Conservation (phyloP, 2,888 invertebrate species). For the Mythimna impura region DNA sequence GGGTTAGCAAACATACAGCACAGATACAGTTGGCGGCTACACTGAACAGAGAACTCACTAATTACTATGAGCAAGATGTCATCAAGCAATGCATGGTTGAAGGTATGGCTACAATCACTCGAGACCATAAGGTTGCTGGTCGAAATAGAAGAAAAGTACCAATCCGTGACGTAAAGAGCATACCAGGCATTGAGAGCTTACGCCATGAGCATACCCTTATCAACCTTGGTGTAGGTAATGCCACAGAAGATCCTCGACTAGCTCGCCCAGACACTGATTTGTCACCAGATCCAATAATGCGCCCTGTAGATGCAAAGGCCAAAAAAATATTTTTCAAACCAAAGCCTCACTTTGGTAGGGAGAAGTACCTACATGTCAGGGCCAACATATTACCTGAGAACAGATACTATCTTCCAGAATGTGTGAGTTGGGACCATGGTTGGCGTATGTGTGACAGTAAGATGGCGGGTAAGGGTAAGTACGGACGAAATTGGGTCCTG, state of each 20-base stretch:
- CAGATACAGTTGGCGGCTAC: slow-evolving; percentile 73
- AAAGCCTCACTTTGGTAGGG: slow-evolving; percentile 71
- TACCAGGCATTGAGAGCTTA: slow-evolving; percentile 70
- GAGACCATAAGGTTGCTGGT: slow-evolving; percentile 72
- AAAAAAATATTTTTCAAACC: slow-evolving; percentile 70
- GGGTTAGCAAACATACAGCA: slow-evolving; percentile 72
- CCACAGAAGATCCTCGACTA: slow-evolving; percentile 72
- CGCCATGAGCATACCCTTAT: slow-evolving; percentile 72
- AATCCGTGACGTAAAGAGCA: slow-evolving; percentile 68
- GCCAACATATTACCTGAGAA: slow-evolving; percentile 70
- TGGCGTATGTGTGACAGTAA: slow-evolving; percentile 75
- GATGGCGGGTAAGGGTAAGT: slow-evolving; percentile 60
- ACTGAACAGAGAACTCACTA: slow-evolving; percentile 71
- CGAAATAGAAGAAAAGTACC: slow-evolving; percentile 68
- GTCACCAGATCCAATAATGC: slow-evolving; percentile 74
- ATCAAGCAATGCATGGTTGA: slow-evolving; percentile 70
- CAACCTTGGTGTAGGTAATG: slow-evolving; percentile 73
- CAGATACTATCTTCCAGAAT: slow-evolving; percentile 75
- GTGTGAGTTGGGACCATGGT: slow-evolving; percentile 73
- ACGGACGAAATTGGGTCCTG: slow-evolving; percentile 73
- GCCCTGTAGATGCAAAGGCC: slow-evolving; percentile 71
- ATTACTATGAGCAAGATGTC: slow-evolving; percentile 76
- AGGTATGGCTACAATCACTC: slow-evolving; percentile 72
- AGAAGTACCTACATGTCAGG: slow-evolving; percentile 69
- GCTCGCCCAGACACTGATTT: slow-evolving; percentile 68